Conservation (phyloP, 1,140 invertebrate genomes). For the Dendroctonus valens region DNA sequence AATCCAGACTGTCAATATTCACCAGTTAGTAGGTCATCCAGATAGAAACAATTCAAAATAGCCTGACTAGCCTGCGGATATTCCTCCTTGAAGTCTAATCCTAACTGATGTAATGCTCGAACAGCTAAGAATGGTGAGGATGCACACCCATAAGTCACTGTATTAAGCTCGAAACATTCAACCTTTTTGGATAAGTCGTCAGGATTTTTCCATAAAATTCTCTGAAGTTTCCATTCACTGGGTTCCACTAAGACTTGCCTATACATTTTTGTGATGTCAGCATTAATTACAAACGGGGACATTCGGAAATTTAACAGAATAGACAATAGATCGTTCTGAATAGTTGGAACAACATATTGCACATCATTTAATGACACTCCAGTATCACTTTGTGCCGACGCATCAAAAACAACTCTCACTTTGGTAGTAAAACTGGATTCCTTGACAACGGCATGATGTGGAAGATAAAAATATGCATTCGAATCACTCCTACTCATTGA, state of each 20-base stretch:
- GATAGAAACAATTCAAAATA: no score
- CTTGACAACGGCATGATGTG: conserved; percentile 46
- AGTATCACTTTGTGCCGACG: conserved; percentile 33
- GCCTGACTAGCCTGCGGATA: no score
- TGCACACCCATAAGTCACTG: no score
- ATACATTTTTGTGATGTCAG: conserved; percentile 16
- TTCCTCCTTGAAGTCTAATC: no score
- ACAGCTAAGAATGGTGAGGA: no score
- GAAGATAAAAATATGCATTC: conserved; percentile 25
- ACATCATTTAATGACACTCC: conserved; percentile 45
- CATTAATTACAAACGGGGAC: conserved; percentile 36
- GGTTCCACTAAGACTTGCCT: neutral
- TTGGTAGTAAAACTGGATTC: conserved; percentile 43
- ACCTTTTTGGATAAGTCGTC: neutral
- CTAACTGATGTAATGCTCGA: no score
- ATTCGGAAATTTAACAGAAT: conserved; percentile 46
- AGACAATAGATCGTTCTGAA: conserved; percentile 46
- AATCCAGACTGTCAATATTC: no score
- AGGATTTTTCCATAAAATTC: neutral
- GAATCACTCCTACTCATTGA: no score
- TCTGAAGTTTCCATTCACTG: neutral
- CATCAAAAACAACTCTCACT: conserved; percentile 43
- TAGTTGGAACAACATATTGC: conserved; percentile 43
- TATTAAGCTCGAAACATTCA: no score
- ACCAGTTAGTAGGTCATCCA: no score